These are phyloP conservation scores for Prunella fulvescens DNA, from an alignment of 2,113 vertebrate genomes.

Conservation along the genomic window DNA sequence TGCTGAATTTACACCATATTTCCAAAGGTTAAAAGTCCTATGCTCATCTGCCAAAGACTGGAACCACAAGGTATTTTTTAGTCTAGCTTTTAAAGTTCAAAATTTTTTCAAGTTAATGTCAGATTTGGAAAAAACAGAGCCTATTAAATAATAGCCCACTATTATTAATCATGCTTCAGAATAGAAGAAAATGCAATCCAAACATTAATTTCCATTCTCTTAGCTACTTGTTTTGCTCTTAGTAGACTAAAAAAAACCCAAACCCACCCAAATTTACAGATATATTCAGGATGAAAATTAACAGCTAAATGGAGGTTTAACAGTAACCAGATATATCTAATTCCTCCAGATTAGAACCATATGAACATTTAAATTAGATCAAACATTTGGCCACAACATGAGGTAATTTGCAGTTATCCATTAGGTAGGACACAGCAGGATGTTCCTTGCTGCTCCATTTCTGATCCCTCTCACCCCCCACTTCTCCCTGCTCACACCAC, in stretches of 20 bases:
- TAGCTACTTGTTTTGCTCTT: constrained; percentile 10
- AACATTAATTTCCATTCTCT: neutral
- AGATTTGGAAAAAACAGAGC: constrained; percentile 55
- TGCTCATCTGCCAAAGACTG: constrained; percentile 53
- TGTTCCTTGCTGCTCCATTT: neutral
- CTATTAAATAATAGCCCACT: constrained; percentile 26
- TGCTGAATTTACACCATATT: constrained; percentile 60
- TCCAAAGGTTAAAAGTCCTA: constrained; percentile 60
- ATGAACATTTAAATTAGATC: neutral
- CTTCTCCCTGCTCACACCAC: neutral
- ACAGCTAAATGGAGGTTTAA: neutral
- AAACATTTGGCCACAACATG: neutral
- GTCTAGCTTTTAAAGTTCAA: constrained; percentile 55
- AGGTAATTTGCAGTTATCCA: neutral
- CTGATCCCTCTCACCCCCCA: neutral
- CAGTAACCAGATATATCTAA: neutral
- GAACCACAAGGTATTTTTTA: constrained; percentile 61
- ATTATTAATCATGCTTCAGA: constrained; percentile 47
- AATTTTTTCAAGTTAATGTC: constrained; percentile 57
- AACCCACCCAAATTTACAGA: neutral
- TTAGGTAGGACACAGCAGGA: neutral
- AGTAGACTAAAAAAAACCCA: neutral
- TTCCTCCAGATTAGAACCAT: neutral
- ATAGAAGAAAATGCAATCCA: neutral
- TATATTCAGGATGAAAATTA: neutral